Percentiles rank a stretch among this genome's conserved stretches.
Conservation (phyloP, 2,888 invertebrate species). For the Philopedon plagiatum region DNA sequence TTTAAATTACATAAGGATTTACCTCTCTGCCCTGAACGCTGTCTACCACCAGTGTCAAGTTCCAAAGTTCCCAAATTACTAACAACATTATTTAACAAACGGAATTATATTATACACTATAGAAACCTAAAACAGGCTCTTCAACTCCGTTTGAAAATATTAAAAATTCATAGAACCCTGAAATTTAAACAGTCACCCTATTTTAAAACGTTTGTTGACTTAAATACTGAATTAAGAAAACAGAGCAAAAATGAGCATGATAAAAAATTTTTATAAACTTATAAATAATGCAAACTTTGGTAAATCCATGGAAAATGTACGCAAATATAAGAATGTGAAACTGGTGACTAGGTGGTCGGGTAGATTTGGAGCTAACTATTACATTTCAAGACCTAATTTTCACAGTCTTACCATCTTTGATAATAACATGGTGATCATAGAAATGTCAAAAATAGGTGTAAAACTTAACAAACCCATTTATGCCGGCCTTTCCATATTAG, state of each 20-base stretch:
- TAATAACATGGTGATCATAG: constrained; percentile 8
- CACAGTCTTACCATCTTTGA: constrained; percentile 8
- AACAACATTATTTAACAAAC: constrained; percentile 8
- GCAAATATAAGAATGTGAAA: constrained; percentile 26
- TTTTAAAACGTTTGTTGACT: constrained; percentile 29
- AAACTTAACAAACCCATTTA: constrained; percentile 31
- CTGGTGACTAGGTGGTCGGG: constrained; percentile 27
- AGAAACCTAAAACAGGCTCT: constrained; percentile 13
- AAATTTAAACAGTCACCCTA: constrained; percentile 30
- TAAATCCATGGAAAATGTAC: constrained; percentile 24
- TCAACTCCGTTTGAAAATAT: constrained; percentile 8
- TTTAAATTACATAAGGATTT: constrained; percentile 23
- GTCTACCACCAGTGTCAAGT: constrained; percentile 4
- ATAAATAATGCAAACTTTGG: constrained; percentile 37
- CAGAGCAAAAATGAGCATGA: constrained; percentile 26
- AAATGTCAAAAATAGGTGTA: constrained; percentile 7
- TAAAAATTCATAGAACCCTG: constrained; percentile 18
- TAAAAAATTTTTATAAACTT: constrained; percentile 29
- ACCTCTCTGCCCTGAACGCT: constrained; percentile 19
- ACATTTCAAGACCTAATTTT: constrained; percentile 23
- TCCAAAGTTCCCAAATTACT: constrained; percentile 24
- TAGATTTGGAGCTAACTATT: constrained; percentile 22
- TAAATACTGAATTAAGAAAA: constrained; percentile 31
- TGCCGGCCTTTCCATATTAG: constrained; percentile 11
- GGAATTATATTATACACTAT: constrained; percentile 25